Conservation (phyloP, 2,113 vertebrate species). For the Pelusios castaneus region DNA sequence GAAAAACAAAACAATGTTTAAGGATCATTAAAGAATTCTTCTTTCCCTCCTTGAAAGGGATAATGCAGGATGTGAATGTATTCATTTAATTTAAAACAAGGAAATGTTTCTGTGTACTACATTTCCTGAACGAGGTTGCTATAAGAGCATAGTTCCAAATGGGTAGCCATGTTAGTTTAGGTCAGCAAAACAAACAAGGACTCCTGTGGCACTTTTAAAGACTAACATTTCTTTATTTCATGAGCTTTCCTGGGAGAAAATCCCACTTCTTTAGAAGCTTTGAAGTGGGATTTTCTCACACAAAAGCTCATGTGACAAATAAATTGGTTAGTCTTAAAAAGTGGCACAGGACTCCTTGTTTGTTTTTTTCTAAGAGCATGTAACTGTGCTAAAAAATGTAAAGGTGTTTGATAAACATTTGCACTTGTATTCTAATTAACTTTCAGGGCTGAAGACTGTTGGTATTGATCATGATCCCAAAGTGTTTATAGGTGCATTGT, state of each 20-base stretch:
- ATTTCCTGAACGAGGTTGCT: neutral
- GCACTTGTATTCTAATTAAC: neutral
- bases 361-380: neutral
- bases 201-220: no score
- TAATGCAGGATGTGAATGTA: rapidly evolving
- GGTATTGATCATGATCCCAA: neutral
- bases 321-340: no score
- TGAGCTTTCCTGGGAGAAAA: no score
- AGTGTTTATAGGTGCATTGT: neutral
- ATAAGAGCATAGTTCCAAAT: no score
- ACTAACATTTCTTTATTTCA: no score
- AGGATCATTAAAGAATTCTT: rapidly evolving
- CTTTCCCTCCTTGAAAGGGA: neutral
- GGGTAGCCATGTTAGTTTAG: no score
- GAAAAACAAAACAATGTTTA: rapidly evolving
- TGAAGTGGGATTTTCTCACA: no score
- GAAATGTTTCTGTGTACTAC: rapidly evolving
- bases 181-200: no score
- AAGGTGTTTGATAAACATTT: neutral
- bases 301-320: no score
- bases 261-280: no score
- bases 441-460: neutral
- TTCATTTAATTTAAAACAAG: neutral
- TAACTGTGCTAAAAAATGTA: neutral
- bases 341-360: no score